phyloP scores from a whole-genome alignment of 2,888 invertebrate species.

The Brachypterus glaber region DNA sequence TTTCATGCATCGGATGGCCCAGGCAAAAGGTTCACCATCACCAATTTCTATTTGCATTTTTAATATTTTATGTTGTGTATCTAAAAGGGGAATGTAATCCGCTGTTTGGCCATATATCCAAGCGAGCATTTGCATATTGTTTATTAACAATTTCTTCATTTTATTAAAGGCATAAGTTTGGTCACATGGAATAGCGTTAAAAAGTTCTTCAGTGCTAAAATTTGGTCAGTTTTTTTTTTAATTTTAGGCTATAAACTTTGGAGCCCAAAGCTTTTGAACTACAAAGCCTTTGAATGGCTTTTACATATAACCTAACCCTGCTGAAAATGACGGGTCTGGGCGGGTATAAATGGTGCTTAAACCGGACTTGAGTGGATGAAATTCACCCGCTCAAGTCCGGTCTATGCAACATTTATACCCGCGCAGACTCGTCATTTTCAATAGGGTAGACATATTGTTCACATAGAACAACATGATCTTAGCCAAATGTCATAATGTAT shows the following conservation, averaged over 20 bases:
- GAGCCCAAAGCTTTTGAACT: background rate
- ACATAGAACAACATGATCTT: too few species aligned
- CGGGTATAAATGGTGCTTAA: too few species aligned
- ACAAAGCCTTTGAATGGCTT: too few species aligned
- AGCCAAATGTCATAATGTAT: too few species aligned
- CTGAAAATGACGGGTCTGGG: too few species aligned
- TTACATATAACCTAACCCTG: too few species aligned
- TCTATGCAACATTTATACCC: too few species aligned
- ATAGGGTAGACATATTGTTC: too few species aligned
- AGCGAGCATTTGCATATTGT: conserved; percentile 54
- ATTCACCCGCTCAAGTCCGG: too few species aligned
- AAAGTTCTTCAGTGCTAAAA: conserved; percentile 46
- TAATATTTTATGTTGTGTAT: conserved; percentile 48
- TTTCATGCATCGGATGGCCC: conserved; percentile 48
- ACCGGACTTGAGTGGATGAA: too few species aligned
- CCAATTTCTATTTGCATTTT: conserved; percentile 48
- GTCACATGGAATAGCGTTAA: conserved; percentile 35
- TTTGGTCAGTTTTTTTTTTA: conserved; percentile 1
- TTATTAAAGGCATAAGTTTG: conserved; percentile 38
- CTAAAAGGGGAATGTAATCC: conserved; percentile 44
- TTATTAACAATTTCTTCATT: conserved; percentile 49
- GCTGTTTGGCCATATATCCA: conserved; percentile 51
- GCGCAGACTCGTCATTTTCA: too few species aligned
- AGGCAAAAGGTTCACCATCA: conserved; percentile 49
- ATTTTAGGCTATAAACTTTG: background rate